Base-by-base conservation (phyloP, 2,888 invertebrate species). In the Gisinianus flammeolus region DNA sequence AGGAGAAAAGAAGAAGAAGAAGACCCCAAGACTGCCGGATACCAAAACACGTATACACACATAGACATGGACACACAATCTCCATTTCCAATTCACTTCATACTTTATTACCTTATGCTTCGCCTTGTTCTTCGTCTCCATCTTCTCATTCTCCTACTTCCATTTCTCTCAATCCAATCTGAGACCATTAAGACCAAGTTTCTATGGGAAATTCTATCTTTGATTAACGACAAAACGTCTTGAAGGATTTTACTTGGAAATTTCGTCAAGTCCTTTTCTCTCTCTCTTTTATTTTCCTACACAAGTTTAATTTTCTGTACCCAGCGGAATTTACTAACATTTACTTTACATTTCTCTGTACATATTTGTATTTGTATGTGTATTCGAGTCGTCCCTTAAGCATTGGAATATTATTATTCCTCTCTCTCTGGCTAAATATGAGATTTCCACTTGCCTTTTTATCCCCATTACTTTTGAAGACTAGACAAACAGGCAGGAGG, bases 41-140 rank as follows among this genome's bases (percentile, higher is more conserved):
- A n/a, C n/a, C n/a, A n/a, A n/a, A n/a, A n/a, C 35, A 4, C 2
- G 1, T 1, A 44, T 6, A 44, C 44, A 44, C 2, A 44, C 3
- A 2, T 19, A 44, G 44, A 6, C 44, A 44, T 12, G 19, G 44
- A 16, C 44, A 24, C n/a, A 58, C 58, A 58, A 58, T 58, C 58
- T 58, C 58, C 24, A 58, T 58, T 58, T 58, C 58, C 58, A 58
- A 58, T 58, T 58, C 58, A 58, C 58, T 58, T 58, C 2, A 58
- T 58, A 58, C 58, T 58, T 58, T 58, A 58, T 58, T 58, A 58
- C 58, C n/a, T 44, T 44, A 44, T 6, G 44, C 19, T 58, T 58
- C 58, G 19, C 58, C 58, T 58, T 22, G n/a, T 58, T 58, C 58
- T 58, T 19, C 56, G 6, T 22, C 56, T 56, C 56, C 35, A 12